These are phyloP conservation scores for Isoperla grammatica DNA, from an alignment of 2,888 invertebrate genomes.

Conservation along the genomic window DNA sequence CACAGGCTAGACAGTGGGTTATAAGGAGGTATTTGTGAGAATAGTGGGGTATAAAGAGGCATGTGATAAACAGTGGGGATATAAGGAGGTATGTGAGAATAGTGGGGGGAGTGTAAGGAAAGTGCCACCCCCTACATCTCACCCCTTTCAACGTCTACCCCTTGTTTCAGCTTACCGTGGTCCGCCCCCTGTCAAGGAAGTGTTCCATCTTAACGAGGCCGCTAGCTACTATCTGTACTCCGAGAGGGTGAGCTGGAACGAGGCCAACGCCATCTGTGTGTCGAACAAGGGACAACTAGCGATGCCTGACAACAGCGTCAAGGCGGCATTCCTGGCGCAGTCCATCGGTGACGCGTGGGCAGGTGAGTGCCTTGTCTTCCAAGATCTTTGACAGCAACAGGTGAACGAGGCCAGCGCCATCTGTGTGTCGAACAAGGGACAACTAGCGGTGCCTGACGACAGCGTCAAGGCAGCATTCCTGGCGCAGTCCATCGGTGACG, in stretches of 20 bases:
- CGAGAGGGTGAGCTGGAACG: conserved; percentile 20
- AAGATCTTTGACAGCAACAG: too few relatives aligned
- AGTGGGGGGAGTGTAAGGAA: too few relatives aligned
- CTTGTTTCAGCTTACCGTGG: conserved; percentile 24
- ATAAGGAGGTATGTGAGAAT: too few relatives aligned
- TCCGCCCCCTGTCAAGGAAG: conserved; percentile 23
- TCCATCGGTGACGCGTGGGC: conserved; percentile 19
- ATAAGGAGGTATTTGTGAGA: too few relatives aligned
- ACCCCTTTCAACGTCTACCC: too few relatives aligned
- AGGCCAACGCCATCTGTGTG: conserved; percentile 24
- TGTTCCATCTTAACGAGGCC: conserved; percentile 20
- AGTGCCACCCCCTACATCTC: too few relatives aligned
- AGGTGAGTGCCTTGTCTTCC: conserved; percentile 3
- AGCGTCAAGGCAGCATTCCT: conserved; percentile 5
- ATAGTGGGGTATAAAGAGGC: too few relatives aligned
- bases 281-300: conserved; percentile 19
- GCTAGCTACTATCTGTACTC: conserved; percentile 23
- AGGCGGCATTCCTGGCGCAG: conserved; percentile 7
- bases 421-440: conserved; percentile 21
- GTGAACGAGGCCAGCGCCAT: conserved; percentile 24
- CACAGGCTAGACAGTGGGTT: too few relatives aligned
- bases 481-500: conserved; percentile 4
- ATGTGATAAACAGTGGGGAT: too few relatives aligned
- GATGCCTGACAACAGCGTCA: neutral
- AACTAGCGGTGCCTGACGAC: conserved; percentile 7